These are phyloP conservation scores for Phymanthus crucifer DNA, from an alignment of 92 coral and sea anemone genomes.

Conservation along the genomic window DNA sequence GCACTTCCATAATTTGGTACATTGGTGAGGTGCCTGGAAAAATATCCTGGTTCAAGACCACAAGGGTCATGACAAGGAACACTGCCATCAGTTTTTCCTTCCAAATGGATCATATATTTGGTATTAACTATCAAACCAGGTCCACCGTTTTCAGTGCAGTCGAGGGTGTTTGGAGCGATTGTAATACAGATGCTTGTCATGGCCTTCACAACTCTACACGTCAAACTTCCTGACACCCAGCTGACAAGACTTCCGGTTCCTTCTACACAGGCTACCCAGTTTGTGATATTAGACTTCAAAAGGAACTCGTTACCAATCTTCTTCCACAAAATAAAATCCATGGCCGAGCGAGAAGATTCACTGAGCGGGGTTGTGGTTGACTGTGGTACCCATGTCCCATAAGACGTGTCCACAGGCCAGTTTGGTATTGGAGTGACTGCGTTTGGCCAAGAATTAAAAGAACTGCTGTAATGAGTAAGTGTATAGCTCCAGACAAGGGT, in stretches of 20 bases:
- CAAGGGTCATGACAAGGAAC: not conserved
- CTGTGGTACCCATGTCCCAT: too few species aligned
- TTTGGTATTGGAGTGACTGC: too few species aligned
- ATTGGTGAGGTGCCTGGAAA: not conserved
- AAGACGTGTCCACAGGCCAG: too few species aligned
- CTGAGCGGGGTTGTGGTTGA: too few species aligned
- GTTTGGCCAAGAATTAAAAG: too few species aligned
- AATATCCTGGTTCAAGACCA: not conserved
- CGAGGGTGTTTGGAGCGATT: not conserved
- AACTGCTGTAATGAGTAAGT: too few species aligned
- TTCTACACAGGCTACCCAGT: slow-evolving; percentile 1
- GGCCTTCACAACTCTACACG: not conserved
- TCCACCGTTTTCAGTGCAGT: not conserved
- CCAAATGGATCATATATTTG: not conserved
- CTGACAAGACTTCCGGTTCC: not conserved
- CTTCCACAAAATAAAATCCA: slow-evolving; percentile 4
- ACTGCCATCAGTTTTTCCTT: not conserved
- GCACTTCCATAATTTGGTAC: not conserved
- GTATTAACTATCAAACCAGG: not conserved
- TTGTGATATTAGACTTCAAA: too few species aligned
- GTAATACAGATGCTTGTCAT: not conserved
- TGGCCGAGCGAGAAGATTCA: not conserved
- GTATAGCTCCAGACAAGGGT: too few species aligned
- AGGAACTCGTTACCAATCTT: slow-evolving; percentile 1
- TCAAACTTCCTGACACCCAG: not conserved